Base-by-base conservation (phyloP, 2,888 invertebrate genomes). In the Falcaria lacertinaria region DNA sequence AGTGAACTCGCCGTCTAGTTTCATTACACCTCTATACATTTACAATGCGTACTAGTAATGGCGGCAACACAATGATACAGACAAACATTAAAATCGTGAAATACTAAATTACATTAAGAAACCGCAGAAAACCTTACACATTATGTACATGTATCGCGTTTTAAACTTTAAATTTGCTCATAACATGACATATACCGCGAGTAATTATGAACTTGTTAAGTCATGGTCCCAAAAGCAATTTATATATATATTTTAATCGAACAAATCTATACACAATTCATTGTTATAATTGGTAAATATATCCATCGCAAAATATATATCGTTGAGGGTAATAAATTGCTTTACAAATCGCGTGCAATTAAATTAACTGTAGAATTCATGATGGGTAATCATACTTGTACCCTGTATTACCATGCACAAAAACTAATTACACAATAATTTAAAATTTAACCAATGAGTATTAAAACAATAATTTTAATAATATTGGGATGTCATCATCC, bases 351-450 rank as follows among this genome's bases (percentile, higher is more conserved):
- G 28, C 28, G 28, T 7, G 34, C 6, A 15, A 22, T 22, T 14
- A 16, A 16, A 3, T 44, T 33, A 42, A 34, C 33, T 17, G 44
- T 45, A 52, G 34, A 39, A 44, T 42, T 43, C 39, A 52, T 57
- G 33, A 57, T 52, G 73, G 79, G 78, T 65, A 69, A 69, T 60
- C 52, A 54, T 54, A 48, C 52, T 46, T 55, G 57, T 69, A 81
- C 77, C 81, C 80, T 80, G 81, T 80, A 60, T 72, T 67, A 73
- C 80, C 80, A 79, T 74, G 69, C 70, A 67, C 64, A 63, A 69
- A 69, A 61, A 69, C 49, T 56, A 52, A 58, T 55, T 55, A 69
- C 59, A 66, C 54, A 64, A 58, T 65, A 50, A 49, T 61, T 61
- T 64, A 60, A 59, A 67, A 64, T 64, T 60, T 14, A 54, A 66